Percentiles rank a stretch among this genome's conserved stretches.
Conservation (phyloP, 2,113 vertebrate genomes). For the Patagioenas fasciata region DNA sequence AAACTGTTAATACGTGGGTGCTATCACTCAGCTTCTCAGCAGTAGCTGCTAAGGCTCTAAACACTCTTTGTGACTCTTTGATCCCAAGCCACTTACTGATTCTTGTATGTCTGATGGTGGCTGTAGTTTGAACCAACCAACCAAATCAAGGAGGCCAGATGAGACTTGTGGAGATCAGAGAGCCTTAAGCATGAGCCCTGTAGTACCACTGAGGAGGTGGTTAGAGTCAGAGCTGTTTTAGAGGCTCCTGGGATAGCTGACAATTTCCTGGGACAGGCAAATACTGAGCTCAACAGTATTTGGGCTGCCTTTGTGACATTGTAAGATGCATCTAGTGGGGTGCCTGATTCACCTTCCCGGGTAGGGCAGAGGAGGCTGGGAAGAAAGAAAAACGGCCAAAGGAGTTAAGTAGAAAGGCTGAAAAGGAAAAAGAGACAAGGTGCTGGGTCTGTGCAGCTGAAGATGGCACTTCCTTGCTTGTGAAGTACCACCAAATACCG, state of each 20-base stretch:
- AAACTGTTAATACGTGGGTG: neutral
- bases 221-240: neutral
- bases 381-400: neutral
- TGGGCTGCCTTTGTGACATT: neutral
- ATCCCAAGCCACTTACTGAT: neutral
- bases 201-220: neutral
- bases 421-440: neutral
- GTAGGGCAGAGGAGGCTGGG: neutral
- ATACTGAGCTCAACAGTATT: neutral
- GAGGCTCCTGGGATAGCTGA: neutral
- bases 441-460: neutral
- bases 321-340: neutral
- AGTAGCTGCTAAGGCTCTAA: neutral
- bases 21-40: neutral
- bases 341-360: neutral
- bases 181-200: neutral
- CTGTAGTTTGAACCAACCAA: neutral
- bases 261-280: neutral
- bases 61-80: neutral
- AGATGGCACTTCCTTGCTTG: neutral
- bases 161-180: neutral
- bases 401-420: neutral
- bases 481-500: neutral
- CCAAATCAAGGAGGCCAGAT: neutral
- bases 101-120: rapidly evolving